Percentiles rank a stretch among this genome's conserved stretches.
Evolutionary conservation across 2,113 vertebrate species (phyloP).

Genomic region (Ageneiosus marmoratus): DNA sequence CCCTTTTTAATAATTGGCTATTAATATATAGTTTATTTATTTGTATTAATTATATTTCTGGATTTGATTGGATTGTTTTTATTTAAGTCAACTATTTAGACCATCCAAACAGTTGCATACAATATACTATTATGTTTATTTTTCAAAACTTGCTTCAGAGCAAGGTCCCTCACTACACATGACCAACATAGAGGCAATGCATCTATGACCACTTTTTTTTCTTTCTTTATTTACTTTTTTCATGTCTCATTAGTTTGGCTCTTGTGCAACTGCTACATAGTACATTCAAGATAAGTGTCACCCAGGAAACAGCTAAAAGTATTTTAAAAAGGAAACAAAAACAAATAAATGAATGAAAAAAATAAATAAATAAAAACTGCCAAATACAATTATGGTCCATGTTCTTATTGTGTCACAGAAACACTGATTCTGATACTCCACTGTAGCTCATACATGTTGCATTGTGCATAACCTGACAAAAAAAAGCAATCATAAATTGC

Average conservation of each 20-base stretch:
- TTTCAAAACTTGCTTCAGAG: slow-evolving; percentile 29
- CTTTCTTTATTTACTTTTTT: slow-evolving; percentile 73
- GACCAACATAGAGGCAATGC: slow-evolving; percentile 71
- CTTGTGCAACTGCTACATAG: slow-evolving; percentile 98
- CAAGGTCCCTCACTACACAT: slow-evolving; percentile 69
- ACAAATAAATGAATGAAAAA: slow-evolving; percentile 42
- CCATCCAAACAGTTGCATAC: background rate
- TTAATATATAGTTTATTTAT: too few species aligned
- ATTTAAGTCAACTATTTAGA: background rate
- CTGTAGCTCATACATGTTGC: slow-evolving; percentile 89
- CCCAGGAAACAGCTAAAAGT: slow-evolving; percentile 91
- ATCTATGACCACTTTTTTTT: slow-evolving; percentile 80
- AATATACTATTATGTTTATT: background rate
- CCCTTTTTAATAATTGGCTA: too few species aligned
- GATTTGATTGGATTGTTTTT: background rate
- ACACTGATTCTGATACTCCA: slow-evolving; percentile 77
- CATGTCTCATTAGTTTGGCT: slow-evolving; percentile 83
- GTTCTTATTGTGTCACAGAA: slow-evolving; percentile 83
- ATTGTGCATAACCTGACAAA: slow-evolving; percentile 90
- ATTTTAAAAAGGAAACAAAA: slow-evolving; percentile 60
- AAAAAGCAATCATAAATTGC: slow-evolving; percentile 85
- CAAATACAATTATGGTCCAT: slow-evolving; percentile 85
- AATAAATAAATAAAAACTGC: slow-evolving; percentile 62
- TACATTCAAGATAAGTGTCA: slow-evolving; percentile 97
- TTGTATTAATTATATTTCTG: too few species aligned